These are phyloP conservation scores for Thamnophis sirtalis DNA, from an alignment of 2,113 vertebrate genomes.

Conservation along the genomic window DNA sequence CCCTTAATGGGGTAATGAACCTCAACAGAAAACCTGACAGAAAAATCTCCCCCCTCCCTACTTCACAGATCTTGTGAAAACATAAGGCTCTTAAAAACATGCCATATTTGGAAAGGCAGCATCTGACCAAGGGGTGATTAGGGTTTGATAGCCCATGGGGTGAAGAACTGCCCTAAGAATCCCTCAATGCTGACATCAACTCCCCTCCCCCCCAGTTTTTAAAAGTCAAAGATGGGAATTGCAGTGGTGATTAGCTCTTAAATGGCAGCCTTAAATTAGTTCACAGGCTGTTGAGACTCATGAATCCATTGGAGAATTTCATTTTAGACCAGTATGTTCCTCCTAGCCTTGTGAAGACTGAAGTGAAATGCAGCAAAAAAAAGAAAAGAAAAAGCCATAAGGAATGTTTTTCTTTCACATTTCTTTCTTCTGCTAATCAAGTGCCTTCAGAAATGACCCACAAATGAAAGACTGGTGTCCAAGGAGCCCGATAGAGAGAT, in stretches of 20 bases:
- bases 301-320: not conserved
- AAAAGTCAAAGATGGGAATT: not conserved
- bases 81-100: not conserved
- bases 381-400: not conserved
- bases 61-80: not conserved
- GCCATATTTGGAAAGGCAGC: not conserved
- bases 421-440: not conserved
- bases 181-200: not conserved
- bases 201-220: not conserved
- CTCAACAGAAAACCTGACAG: not conserved
- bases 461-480: constrained; percentile 17
- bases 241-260: not conserved
- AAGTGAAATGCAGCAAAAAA: not conserved
- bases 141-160: not conserved
- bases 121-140: too few species aligned
- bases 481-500: constrained; percentile 35
- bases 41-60: not conserved
- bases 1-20: not conserved
- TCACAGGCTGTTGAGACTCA: not conserved
- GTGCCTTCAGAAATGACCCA: constrained; percentile 39
- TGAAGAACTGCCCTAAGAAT: not conserved
- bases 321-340: not conserved
- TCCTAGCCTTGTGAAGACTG: not conserved
- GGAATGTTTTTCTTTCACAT: not conserved
- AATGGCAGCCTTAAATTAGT: not conserved